Conservation (phyloP, 2,113 vertebrate genomes). For the Phoenicopterus ruber region DNA sequence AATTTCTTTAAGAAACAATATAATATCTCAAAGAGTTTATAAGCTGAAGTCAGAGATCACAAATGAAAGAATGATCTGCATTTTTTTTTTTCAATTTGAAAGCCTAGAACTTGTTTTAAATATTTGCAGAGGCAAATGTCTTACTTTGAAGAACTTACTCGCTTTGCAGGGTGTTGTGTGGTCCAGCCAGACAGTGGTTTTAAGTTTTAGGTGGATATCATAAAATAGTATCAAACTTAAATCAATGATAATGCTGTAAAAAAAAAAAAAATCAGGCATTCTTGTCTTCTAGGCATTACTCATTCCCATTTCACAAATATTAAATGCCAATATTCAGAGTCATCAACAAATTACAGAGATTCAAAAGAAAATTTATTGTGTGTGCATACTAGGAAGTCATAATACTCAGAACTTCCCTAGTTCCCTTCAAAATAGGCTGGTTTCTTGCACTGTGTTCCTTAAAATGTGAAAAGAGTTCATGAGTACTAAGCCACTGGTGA, state of each 20-base stretch:
- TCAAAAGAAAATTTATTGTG: not conserved
- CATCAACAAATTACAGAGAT: not conserved
- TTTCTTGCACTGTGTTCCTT: fast-evolving
- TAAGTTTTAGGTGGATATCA: not conserved
- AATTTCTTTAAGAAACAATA: not conserved
- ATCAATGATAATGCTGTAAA: not conserved
- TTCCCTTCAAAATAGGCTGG: not conserved
- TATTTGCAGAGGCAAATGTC: not conserved
- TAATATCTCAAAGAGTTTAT: not conserved
- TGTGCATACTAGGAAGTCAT: not conserved
- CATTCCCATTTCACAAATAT: not conserved
- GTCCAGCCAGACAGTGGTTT: not conserved
- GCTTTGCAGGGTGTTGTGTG: not conserved
- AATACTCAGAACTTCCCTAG: not conserved
- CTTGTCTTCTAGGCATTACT: not conserved
- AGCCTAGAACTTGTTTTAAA: not conserved
- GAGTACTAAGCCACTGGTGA: too few relatives aligned
- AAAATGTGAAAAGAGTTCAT: not conserved
- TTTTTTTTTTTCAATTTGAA: not conserved
- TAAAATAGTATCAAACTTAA: not conserved
- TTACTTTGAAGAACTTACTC: not conserved
- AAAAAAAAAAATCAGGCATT: not conserved
- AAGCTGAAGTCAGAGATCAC: not conserved
- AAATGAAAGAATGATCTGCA: not conserved
- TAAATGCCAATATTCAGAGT: not conserved